Percentiles rank a stretch among this genome's conserved stretches.
Conservation (phyloP, 92 coral and sea anemone genomes). For the Chrysogorgia sp. region DNA sequence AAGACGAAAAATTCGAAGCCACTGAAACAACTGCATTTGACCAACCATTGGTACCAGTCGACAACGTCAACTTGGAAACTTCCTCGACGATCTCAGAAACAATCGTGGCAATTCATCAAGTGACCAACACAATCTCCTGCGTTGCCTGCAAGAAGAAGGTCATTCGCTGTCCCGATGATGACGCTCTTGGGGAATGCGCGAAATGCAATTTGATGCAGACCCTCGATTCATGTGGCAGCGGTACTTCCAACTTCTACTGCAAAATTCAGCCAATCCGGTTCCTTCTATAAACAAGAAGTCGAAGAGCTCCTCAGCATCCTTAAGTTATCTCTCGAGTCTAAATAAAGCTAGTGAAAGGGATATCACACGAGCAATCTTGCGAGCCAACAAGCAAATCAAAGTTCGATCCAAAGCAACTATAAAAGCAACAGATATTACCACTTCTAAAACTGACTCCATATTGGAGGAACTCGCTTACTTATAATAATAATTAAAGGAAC, state of each 20-base stretch:
- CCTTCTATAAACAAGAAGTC: too few relatives aligned
- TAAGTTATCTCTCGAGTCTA: too few relatives aligned
- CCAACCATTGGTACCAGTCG: not conserved
- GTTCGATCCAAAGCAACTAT: too few relatives aligned
- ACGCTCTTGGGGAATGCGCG: not conserved
- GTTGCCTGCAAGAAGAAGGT: slow-evolving; percentile 1
- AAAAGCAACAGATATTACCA: too few relatives aligned
- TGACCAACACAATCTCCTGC: not conserved
- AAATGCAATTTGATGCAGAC: not conserved
- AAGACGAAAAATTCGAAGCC: slow-evolving; percentile 1
- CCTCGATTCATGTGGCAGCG: slow-evolving; percentile 3
- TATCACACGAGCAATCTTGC: too few relatives aligned
- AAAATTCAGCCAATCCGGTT: slow-evolving; percentile 3
- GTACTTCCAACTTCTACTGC: not conserved
- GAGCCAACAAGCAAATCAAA: too few relatives aligned
- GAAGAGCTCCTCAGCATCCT: too few relatives aligned
- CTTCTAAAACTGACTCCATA: too few relatives aligned
- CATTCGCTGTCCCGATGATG: too few relatives aligned
- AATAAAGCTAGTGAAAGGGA: too few relatives aligned
- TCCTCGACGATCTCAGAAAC: not conserved
- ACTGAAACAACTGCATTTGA: not conserved
- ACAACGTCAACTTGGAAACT: not conserved
- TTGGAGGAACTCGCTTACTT: too few relatives aligned
- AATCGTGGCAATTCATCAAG: not conserved
- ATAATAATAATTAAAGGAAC: too few relatives aligned